These are phyloP conservation scores for Drosophila lacertosa DNA, from an alignment of 1,140 invertebrate genomes.

Conservation along the genomic window DNA sequence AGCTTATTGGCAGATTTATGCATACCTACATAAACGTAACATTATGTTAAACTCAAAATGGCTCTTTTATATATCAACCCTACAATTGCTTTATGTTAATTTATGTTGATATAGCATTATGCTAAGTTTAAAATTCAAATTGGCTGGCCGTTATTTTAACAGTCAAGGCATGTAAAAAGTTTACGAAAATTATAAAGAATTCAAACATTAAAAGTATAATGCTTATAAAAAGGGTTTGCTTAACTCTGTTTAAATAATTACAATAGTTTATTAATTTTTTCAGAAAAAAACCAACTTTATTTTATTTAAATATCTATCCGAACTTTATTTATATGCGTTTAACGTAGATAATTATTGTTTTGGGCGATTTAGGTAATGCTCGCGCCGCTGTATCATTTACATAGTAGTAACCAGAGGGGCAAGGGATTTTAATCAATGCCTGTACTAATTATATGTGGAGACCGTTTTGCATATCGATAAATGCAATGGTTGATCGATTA, in stretches of 20 bases:
- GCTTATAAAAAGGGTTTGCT: too few species aligned
- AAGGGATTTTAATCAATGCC: neutral
- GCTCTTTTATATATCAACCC: conserved; percentile 1
- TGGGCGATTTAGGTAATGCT: conserved; percentile 11
- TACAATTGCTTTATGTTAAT: too few species aligned
- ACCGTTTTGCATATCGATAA: conserved; percentile 7
- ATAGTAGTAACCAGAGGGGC: neutral
- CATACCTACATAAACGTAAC: neutral
- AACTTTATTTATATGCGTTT: conserved; percentile 40
- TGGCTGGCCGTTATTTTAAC: too few species aligned
- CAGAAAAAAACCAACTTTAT: neutral
- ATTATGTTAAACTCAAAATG: neutral
- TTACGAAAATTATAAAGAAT: too few species aligned
- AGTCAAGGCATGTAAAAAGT: too few species aligned
- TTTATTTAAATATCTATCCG: conserved; percentile 23
- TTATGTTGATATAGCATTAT: too few species aligned
- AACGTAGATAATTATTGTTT: conserved; percentile 25
- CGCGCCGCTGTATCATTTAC: conserved; percentile 12
- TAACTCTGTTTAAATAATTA: too few species aligned
- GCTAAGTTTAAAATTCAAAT: too few species aligned
- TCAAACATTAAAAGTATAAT: too few species aligned
- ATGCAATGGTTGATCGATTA: conserved; percentile 11
- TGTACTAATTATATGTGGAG: neutral
- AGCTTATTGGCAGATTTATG: neutral
- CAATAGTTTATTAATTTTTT: too few species aligned